Percentiles rank a stretch among this genome's conserved stretches.
phyloP scores from a whole-genome alignment of 2,113 vertebrate genomes.

The Uria lomvia region DNA sequence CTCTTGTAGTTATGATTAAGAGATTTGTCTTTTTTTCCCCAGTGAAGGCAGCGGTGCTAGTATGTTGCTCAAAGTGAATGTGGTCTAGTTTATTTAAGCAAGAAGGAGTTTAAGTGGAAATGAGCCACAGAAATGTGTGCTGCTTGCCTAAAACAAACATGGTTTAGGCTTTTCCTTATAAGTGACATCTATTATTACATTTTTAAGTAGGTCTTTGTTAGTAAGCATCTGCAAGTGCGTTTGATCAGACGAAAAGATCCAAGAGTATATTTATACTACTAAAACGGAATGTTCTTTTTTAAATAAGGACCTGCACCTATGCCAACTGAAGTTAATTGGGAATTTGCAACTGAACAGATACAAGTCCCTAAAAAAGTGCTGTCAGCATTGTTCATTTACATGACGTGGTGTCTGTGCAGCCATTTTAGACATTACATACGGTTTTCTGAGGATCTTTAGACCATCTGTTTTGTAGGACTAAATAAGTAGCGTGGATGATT shows the following conservation, averaged over 20 bases:
- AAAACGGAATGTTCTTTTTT: background rate
- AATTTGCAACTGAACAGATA: background rate
- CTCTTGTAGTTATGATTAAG: conserved; percentile 21
- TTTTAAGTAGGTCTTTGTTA: conserved; percentile 41
- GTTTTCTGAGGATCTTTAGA: background rate
- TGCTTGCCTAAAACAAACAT: conserved; percentile 62
- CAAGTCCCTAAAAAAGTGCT: background rate
- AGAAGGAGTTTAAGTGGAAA: conserved; percentile 48
- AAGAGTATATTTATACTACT: background rate
- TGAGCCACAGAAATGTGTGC: conserved; percentile 17
- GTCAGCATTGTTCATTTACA: background rate
- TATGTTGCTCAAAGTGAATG: background rate
- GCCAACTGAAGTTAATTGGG: background rate
- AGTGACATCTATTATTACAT: conserved; percentile 25
- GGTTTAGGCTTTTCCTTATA: background rate
- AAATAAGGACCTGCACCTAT: background rate
- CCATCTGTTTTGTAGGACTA: background rate
- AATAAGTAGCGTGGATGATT: background rate
- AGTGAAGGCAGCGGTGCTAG: background rate
- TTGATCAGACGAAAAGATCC: background rate
- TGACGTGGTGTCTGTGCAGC: background rate
- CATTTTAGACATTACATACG: background rate
- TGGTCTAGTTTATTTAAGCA: conserved; percentile 31
- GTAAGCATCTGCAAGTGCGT: background rate
- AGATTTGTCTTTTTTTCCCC: conserved; percentile 8